Evolutionary conservation across 2,113 vertebrate species (phyloP), one percentile per base, ranked within the genome.

Genomic region (Tachysurus vachellii): DNA sequence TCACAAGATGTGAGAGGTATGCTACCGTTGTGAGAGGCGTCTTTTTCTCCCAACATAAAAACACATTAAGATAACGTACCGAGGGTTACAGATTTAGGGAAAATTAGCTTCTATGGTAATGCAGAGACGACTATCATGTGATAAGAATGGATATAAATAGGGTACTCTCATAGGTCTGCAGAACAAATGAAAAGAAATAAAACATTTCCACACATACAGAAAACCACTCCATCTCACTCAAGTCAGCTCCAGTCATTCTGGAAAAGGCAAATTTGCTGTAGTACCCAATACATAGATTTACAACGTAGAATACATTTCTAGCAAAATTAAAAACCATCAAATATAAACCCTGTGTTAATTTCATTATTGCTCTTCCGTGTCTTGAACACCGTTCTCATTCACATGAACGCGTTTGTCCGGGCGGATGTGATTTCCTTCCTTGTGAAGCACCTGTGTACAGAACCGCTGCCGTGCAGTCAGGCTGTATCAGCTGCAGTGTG

Each of bases 201-300:
- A 84, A n/a, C 23, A 70, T 66, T 83, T 89, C 91, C 92, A 92
- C 88, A 73, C 17, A 2, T 64, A 73, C 31, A 80, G 36, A 80
- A 83, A 83, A 89, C 88, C 92, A 91, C 89, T 89, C 92, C 75
- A 88, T 87, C 84, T 89, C 85, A 88, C 82, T 85, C 92, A 88
- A 82, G 92, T 91, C 90, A 89, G 93, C 85, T 86, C 66, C 80
- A 50, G 81, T 86, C 68, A 73, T 62, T 82, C 68, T 77, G 85
- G 57, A 73, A 54, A 87, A 90, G 88, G 90, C 84, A 91, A 92
- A 90, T 90, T 89, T 92, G 90, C 88, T 92, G 92, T 90, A 93
- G 94, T 95, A 95, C 94, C 95, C 90, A 92, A 92, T 91, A 93
- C 92, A 93, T 89, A 94, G 92, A 90, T 95, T 92, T 86, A 88